Conservation (phyloP, 1,140 invertebrate genomes). For the Lepidurus arcticus region DNA sequence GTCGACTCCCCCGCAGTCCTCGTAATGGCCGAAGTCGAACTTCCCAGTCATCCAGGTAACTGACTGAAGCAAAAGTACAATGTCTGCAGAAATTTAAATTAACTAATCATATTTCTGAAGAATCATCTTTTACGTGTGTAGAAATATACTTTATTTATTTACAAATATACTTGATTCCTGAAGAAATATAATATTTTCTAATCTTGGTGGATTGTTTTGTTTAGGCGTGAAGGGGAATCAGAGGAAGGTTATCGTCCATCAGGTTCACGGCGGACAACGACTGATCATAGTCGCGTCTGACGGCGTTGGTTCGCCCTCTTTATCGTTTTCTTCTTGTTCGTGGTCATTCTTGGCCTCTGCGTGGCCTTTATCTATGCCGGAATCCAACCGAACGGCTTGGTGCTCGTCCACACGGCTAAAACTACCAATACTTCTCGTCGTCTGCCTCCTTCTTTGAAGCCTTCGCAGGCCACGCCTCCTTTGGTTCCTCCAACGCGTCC, state of each 20-base stretch:
- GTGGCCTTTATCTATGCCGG: slow-evolving; percentile 53
- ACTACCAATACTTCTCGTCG: slow-evolving; percentile 28
- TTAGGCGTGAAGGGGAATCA: slow-evolving; percentile 23
- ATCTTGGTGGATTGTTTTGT: background rate
- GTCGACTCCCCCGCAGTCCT: background rate
- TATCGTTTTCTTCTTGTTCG: slow-evolving; percentile 53
- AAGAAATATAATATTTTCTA: background rate
- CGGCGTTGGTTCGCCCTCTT: slow-evolving; percentile 53
- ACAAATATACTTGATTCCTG: background rate
- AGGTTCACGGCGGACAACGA: background rate
- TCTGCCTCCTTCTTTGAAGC: background rate
- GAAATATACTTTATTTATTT: background rate
- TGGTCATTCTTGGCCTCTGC: slow-evolving; percentile 51
- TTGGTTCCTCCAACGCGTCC: background rate
- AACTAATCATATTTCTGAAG: background rate
- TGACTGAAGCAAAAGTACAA: background rate
- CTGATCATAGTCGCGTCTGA: slow-evolving; percentile 43
- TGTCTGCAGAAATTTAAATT: no score
- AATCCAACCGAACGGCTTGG: slow-evolving; percentile 44
- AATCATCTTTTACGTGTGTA: no score
- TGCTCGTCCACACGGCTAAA: slow-evolving; percentile 36
- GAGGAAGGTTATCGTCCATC: background rate
- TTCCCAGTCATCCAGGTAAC: background rate
- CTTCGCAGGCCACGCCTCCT: slow-evolving; percentile 3
- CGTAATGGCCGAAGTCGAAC: slow-evolving; percentile 1